Evolutionary conservation across 30 jellyfish, hydroid and myxozoan species (phyloP).

Genomic region (Turritopsis dohrnii): DNA sequence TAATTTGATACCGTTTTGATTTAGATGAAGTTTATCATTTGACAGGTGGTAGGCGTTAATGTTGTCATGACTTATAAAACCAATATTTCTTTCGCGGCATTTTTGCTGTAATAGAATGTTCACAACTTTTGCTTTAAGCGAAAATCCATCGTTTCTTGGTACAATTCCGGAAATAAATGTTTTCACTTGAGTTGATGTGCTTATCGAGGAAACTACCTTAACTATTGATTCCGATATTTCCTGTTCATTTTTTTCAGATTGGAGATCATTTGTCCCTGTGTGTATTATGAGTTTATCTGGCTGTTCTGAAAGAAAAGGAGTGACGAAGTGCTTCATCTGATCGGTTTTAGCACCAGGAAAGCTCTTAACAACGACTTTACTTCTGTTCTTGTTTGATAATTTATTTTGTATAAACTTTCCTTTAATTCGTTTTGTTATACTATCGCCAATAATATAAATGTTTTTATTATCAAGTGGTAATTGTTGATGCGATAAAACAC

Average conservation of each 20-base stretch:
- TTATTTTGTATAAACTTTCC: too few species aligned
- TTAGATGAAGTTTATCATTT: neutral
- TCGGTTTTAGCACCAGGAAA: too few species aligned
- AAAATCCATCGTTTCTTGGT: neutral
- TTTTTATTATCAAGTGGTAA: too few species aligned
- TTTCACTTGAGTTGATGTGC: neutral
- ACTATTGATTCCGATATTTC: neutral
- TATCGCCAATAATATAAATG: too few species aligned
- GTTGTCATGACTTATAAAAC: neutral
- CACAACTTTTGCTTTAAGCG: neutral
- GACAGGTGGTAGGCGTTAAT: neutral
- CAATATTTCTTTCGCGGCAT: neutral
- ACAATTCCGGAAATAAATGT: neutral
- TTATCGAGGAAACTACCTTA: neutral
- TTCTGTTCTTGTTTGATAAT: too few species aligned
- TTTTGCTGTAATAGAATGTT: neutral
- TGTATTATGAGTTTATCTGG: too few species aligned
- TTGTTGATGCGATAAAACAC: too few species aligned
- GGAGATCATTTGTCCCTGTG: neutral
- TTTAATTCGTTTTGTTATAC: too few species aligned
- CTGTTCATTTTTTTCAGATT: neutral
- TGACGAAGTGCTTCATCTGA: too few species aligned
- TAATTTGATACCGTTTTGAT: too few species aligned
- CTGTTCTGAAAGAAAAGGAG: too few species aligned
- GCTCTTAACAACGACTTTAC: too few species aligned